phyloP scores from a whole-genome alignment of 2,797 vertebrate species.

The Eidolon dupreanum region DNA sequence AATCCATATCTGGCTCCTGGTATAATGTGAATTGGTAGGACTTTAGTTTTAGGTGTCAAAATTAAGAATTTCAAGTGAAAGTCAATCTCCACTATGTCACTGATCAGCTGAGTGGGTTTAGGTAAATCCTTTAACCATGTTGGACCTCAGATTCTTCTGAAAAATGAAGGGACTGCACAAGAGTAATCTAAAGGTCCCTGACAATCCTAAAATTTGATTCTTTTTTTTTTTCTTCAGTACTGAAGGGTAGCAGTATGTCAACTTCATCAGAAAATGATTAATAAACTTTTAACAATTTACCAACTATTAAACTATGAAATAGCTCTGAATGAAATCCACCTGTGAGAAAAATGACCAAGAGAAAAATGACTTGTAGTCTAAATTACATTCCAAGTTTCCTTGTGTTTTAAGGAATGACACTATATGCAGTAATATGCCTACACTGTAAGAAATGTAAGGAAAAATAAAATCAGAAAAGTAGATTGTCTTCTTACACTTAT shows the following conservation, averaged over 20 bases:
- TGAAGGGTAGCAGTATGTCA: neutral
- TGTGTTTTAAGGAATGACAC: neutral
- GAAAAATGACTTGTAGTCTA: conserved; percentile 4
- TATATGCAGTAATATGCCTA: neutral
- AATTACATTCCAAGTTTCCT: neutral
- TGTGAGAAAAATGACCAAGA: neutral
- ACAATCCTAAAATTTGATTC: neutral
- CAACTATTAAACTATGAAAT: neutral
- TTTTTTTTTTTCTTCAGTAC: neutral
- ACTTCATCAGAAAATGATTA: neutral
- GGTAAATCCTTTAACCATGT: neutral
- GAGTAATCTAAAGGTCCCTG: neutral
- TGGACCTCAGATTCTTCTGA: neutral
- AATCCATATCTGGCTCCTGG: conserved; percentile 20
- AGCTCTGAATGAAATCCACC: neutral
- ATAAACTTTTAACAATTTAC: neutral
- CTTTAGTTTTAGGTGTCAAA: conserved; percentile 12
- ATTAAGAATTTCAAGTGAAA: neutral
- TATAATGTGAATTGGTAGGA: neutral
- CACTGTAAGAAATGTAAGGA: neutral
- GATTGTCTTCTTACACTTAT: neutral
- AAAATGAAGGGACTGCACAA: neutral
- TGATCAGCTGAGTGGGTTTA: neutral
- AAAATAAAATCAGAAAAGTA: neutral
- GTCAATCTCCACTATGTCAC: neutral